phyloP scores from a whole-genome alignment of 2,888 invertebrate species.

The Cataglyphis rosenhaueri region DNA sequence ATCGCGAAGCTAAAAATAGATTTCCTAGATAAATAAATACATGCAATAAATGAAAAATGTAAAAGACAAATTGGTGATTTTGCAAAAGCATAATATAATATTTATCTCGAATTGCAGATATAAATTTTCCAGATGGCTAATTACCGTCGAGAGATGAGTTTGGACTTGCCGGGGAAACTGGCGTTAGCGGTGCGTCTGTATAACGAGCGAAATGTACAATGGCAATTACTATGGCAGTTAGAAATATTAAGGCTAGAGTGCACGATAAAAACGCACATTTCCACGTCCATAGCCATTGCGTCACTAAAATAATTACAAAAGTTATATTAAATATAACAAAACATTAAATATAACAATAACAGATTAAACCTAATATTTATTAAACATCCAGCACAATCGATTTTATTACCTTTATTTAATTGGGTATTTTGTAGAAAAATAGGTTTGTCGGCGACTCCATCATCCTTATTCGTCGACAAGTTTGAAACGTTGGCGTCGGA shows the following conservation, averaged over 20 bases:
- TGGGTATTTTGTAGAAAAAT: constrained; percentile 51
- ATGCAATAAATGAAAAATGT: not conserved
- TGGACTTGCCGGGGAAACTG: constrained; percentile 68
- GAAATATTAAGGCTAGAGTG: constrained; percentile 71
- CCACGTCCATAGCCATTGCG: constrained; percentile 78
- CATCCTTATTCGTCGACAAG: constrained; percentile 48
- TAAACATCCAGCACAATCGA: not conserved
- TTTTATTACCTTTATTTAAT: constrained; percentile 59
- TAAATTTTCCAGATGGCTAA: constrained; percentile 13
- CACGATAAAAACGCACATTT: constrained; percentile 75
- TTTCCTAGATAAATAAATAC: not conserved
- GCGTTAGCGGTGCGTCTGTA: constrained; percentile 33
- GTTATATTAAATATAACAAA: not conserved
- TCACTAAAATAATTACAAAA: constrained; percentile 71
- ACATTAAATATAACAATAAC: not conserved
- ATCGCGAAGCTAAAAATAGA: not conserved
- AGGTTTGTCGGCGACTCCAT: constrained; percentile 19
- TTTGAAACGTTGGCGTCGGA: constrained; percentile 48
- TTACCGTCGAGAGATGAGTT: constrained; percentile 64
- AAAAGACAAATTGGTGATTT: not conserved
- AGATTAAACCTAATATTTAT: not conserved
- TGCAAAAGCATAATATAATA: not conserved
- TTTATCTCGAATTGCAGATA: not conserved
- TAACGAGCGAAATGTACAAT: constrained; percentile 66
- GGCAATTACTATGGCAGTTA: constrained; percentile 69